Percentiles rank a stretch among this genome's conserved stretches.
Evolutionary conservation across 1,140 invertebrate genomes (phyloP).

Genomic region (Heliconius melpomene): DNA sequence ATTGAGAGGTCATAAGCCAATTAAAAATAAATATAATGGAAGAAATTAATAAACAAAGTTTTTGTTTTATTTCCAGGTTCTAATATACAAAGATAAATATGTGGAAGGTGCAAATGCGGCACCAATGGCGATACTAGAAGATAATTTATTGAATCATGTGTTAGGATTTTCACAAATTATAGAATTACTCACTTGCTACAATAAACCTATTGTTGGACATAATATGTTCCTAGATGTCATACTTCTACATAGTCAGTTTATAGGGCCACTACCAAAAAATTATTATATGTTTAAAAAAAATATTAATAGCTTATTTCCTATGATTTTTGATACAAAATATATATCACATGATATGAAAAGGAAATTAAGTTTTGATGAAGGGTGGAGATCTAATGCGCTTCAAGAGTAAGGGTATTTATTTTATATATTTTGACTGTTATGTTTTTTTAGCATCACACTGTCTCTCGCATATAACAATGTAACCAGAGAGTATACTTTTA

Average conservation of each 20-base stretch:
- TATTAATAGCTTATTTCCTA: slow-evolving; percentile 84
- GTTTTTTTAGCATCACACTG: background rate
- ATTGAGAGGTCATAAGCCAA: too few species aligned
- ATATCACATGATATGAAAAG: slow-evolving; percentile 82
- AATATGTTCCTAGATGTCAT: slow-evolving; percentile 88
- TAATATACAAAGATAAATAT: slow-evolving; percentile 75
- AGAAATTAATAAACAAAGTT: background rate
- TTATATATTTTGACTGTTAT: slow-evolving; percentile 14
- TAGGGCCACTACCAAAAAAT: slow-evolving; percentile 84
- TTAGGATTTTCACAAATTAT: slow-evolving; percentile 87
- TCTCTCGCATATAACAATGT: too few species aligned
- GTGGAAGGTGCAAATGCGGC: slow-evolving; percentile 64
- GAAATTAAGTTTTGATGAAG: slow-evolving; percentile 75
- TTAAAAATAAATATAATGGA: background rate
- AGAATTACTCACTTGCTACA: slow-evolving; percentile 79
- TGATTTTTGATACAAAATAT: slow-evolving; percentile 88
- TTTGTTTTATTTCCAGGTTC: slow-evolving; percentile 62
- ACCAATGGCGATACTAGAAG: slow-evolving; percentile 69
- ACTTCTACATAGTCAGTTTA: slow-evolving; percentile 87
- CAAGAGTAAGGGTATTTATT: slow-evolving; percentile 67
- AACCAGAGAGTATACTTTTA: too few species aligned
- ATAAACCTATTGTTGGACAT: slow-evolving; percentile 89
- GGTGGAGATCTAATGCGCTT: slow-evolving; percentile 79
- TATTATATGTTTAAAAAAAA: slow-evolving; percentile 86
- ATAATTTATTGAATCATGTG: slow-evolving; percentile 79